Base-by-base conservation (phyloP, 2,113 vertebrate species). In the Pedetes capensis region DNA sequence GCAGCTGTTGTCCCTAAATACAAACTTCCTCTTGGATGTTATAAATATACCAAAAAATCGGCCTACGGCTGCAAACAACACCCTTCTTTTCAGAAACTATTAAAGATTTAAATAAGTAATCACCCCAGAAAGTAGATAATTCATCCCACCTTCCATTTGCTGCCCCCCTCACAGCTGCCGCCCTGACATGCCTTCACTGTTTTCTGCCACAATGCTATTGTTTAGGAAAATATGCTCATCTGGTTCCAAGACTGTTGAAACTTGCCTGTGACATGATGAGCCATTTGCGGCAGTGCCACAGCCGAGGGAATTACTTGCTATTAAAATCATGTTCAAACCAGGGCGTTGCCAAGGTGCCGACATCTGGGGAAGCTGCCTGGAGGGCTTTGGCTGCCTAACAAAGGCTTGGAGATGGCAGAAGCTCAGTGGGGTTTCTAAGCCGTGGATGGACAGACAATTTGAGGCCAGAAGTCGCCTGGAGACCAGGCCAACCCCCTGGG, bases 241-340 rank as follows among this genome's bases (percentile, higher is more conserved):
- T 84, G 85, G 96, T 97, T 97, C 63, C 0, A 0, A n/a, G 95
- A 94, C 95, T 98, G 98, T 98, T 98, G 97, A 83, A 98, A 98
- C 98, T 98, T 98, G 98, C 97, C 98, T 97, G 55, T 81, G 20
- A 97, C 88, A 69, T 66, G 74, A 86, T 96, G 97, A 97, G 98
- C 98, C 98, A 97, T 97, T 96, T 97, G 94, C 95, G 42, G 97
- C 98, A 97, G 89, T 98, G 98, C 98, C 98, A 98, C 95, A 96
- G 97, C 97, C 25, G 93, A 97, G 97, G 97, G 98, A 98, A 98
- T 98, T 98, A 98, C 98, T 98, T 87, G 97, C 98, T 98, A 98
- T 98, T 98, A 98, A 97, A 98, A 97, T 97, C 88, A 39, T 97
- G 98, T 98, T 98, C 98, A 97, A 98, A 98, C 97, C 71, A 97